These are phyloP conservation scores for Drepanosiphum platanoidis DNA, from an alignment of 2,888 invertebrate species.

Conservation along the genomic window DNA sequence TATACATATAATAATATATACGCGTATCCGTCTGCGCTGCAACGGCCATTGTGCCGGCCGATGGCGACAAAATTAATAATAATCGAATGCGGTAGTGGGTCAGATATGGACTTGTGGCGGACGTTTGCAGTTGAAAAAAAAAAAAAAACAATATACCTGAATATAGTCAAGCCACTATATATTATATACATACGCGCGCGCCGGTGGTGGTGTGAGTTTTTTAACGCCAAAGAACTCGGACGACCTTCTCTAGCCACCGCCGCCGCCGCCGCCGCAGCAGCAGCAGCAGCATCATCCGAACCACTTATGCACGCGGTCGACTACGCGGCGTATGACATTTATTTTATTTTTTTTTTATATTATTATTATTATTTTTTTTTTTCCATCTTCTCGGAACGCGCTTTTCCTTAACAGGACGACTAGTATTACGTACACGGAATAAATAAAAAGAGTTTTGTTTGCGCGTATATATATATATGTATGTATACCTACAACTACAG, in stretches of 20 bases:
- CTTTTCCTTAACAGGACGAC: constrained; percentile 62
- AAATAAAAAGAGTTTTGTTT: constrained; percentile 59
- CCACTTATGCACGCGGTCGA: constrained; percentile 46
- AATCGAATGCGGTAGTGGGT: constrained; percentile 54
- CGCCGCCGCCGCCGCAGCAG: constrained; percentile 8
- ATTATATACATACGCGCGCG: neutral
- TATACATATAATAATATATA: neutral
- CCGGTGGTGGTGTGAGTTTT: constrained; percentile 46
- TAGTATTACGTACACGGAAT: constrained; percentile 56
- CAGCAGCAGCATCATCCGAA: constrained; percentile 49
- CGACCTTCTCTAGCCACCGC: constrained; percentile 37
- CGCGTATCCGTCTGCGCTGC: constrained; percentile 8
- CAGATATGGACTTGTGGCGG: constrained; percentile 57
- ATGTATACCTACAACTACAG: neutral
- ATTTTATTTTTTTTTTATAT: neutral
- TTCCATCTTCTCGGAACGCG: constrained; percentile 57
- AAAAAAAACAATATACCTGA: constrained; percentile 60
- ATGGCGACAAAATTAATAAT: constrained; percentile 59
- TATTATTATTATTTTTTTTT: neutral
- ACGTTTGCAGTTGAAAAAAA: constrained; percentile 57
- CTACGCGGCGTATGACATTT: constrained; percentile 51
- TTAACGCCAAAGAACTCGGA: constrained; percentile 50
- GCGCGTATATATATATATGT: no score
- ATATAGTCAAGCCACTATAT: constrained; percentile 49
- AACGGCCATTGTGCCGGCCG: constrained; percentile 24